phyloP scores from a whole-genome alignment of 2,797 vertebrate genomes.

The Cygnus olor region DNA sequence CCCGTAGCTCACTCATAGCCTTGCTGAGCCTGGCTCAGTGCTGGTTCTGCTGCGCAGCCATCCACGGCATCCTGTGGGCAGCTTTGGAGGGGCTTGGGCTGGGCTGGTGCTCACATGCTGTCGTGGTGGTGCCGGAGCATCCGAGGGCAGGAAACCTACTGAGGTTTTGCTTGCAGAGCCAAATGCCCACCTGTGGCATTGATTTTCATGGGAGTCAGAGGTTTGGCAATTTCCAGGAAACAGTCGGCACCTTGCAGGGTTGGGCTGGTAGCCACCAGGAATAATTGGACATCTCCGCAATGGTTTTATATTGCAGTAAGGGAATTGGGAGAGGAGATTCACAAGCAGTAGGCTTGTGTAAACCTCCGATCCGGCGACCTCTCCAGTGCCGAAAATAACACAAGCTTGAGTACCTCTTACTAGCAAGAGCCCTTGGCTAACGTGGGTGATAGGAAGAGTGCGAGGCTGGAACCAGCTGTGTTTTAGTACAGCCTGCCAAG shows the following conservation, averaged over 20 bases:
- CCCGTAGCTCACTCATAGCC: fast-evolving
- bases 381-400: background rate
- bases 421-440: background rate
- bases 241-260: background rate
- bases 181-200: background rate
- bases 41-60: background rate
- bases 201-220: background rate
- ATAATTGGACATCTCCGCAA: background rate
- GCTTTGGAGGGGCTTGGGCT: no score
- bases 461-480: background rate
- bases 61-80: no score
- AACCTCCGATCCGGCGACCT: fast-evolving
- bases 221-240: background rate
- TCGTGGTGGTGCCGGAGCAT: background rate
- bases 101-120: background rate
- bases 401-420: fast-evolving
- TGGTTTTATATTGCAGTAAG: background rate
- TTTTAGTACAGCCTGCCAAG: background rate
- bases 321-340: background rate
- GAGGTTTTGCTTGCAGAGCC: fast-evolving
- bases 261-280: background rate
- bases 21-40: background rate
- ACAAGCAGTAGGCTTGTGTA: background rate
- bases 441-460: background rate
- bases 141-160: background rate